Conservation (phyloP, 2,797 vertebrate genomes). For the Carapus acus region DNA sequence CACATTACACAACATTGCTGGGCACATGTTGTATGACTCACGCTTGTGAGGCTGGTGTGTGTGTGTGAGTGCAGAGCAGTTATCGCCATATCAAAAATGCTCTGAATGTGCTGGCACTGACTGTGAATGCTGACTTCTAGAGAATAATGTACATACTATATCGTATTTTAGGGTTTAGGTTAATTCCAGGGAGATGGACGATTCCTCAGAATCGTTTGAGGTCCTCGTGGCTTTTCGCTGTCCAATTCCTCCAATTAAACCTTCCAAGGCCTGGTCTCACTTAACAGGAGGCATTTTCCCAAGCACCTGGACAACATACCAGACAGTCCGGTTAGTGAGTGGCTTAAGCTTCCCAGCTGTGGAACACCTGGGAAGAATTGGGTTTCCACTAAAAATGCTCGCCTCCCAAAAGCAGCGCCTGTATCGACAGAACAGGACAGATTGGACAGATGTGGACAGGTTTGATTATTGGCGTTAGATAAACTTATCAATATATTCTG, state of each 20-base stretch:
- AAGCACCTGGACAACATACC: conserved; percentile 56
- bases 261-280: conserved; percentile 23
- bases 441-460: neutral
- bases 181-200: no score
- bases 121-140: no score
- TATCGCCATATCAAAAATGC: no score
- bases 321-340: conserved; percentile 36
- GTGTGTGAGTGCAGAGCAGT: no score
- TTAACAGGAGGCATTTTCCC: conserved; percentile 32
- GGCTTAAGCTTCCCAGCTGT: conserved; percentile 47
- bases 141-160: no score
- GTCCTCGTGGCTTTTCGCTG: conserved; percentile 9
- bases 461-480: conserved; percentile 1
- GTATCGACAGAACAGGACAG: conserved; percentile 18
- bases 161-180: no score
- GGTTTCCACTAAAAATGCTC: conserved; percentile 36
- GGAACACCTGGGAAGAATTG: conserved; percentile 48
- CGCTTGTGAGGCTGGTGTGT: no score
- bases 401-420: conserved; percentile 17
- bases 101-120: no score
- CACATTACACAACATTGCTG: no score
- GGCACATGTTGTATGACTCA: no score
- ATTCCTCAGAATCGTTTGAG: no score
- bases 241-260: conserved; percentile 28
- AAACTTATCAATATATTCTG: neutral